Evolutionary conservation across 2,797 vertebrate genomes (phyloP).

Genomic region (Euphonia xanthogaster): DNA sequence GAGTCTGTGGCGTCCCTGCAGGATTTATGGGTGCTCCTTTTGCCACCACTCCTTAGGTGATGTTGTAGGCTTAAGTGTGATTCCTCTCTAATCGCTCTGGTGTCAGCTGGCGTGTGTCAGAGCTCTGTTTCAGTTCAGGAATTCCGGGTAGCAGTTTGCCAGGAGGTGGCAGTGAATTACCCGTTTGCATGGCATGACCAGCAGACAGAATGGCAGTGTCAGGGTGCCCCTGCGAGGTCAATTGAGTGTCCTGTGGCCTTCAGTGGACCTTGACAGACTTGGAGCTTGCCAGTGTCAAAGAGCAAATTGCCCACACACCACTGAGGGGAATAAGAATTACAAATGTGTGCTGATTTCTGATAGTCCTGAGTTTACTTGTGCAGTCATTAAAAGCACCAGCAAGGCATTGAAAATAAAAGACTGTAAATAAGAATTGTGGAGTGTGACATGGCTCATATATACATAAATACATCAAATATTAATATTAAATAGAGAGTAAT

Average conservation of each 20-base stretch:
- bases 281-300: background rate
- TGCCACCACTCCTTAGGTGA: background rate
- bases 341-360: background rate
- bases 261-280: background rate
- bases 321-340: background rate
- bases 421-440: background rate
- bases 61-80: background rate
- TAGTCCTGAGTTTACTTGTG: background rate
- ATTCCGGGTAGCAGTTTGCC: background rate
- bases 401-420: background rate
- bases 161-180: constrained; percentile 33
- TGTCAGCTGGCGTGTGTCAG: fast-evolving
- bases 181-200: background rate
- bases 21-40: background rate
- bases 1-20: background rate
- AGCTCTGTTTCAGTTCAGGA: background rate
- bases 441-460: background rate
- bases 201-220: background rate
- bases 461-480: background rate
- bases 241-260: background rate
- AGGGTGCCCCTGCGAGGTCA: background rate
- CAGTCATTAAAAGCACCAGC: background rate
- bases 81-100: fast-evolving
- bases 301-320: background rate
- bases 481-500: background rate